A percentile compares a stretch with the other conserved stretches of the same genome.
phyloP scores from a whole-genome alignment of 2,113 vertebrate genomes.

The Felis chaus region DNA sequence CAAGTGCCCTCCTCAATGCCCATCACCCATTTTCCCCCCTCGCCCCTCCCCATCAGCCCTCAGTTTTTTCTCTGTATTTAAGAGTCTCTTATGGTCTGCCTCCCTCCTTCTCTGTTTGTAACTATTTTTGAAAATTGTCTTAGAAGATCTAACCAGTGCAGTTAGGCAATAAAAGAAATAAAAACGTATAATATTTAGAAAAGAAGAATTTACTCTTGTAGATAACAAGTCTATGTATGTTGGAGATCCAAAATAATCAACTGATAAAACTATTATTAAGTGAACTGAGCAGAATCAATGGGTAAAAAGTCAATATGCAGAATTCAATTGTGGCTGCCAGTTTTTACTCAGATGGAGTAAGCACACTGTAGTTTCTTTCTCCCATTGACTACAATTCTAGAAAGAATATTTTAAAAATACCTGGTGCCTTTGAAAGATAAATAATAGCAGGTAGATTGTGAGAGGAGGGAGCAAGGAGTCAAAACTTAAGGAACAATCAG shows the following conservation, averaged over 20 bases:
- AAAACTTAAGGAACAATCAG: neutral
- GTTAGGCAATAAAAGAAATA: neutral
- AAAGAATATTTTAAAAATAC: neutral
- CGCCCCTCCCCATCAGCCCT: no score
- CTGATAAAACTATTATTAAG: neutral
- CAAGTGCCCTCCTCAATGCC: no score
- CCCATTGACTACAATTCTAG: neutral
- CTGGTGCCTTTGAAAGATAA: neutral
- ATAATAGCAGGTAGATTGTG: neutral
- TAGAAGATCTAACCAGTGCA: neutral
- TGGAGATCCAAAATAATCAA: neutral
- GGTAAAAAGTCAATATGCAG: neutral
- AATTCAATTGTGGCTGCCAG: neutral
- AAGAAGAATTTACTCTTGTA: neutral
- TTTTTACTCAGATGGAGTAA: neutral
- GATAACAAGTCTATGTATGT: neutral
- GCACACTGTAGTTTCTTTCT: no score
- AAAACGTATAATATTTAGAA: neutral
- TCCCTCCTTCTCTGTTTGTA: no score
- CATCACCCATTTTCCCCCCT: no score
- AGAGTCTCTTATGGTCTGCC: no score
- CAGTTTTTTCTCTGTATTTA: no score
- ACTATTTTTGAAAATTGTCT: neutral
- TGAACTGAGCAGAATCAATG: neutral
- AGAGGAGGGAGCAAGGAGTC: neutral